These are phyloP conservation scores for Enteromius treurensis DNA, from an alignment of 2,797 vertebrate genomes.

Conservation along the genomic window DNA sequence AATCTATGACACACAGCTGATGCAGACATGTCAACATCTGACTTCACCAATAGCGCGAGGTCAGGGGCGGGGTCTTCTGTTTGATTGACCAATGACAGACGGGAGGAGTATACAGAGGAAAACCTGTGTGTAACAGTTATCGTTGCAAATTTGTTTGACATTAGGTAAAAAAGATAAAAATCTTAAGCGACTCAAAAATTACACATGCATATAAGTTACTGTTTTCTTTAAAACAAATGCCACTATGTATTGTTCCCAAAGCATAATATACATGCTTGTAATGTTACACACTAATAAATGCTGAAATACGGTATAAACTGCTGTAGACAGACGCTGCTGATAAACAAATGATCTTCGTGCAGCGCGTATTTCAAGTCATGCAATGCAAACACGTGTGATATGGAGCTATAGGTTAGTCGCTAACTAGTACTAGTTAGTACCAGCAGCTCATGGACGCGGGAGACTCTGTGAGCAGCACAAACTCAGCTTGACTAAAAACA, in stretches of 20 bases:
- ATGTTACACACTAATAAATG: no score
- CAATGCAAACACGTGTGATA: neutral
- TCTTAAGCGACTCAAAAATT: neutral
- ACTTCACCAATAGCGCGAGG: neutral
- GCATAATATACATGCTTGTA: neutral
- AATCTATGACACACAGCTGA: neutral
- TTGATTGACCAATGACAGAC: neutral
- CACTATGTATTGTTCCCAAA: neutral
- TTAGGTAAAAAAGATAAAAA: neutral
- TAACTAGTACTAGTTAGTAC: neutral
- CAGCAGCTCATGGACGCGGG: neutral
- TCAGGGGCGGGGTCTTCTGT: neutral
- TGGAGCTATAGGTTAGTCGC: neutral
- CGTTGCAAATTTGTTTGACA: neutral
- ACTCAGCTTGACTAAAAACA: conserved; percentile 19
- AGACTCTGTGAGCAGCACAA: conserved; percentile 47
- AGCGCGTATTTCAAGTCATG: neutral
- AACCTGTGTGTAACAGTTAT: neutral
- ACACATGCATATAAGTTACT: neutral
- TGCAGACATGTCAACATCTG: neutral
- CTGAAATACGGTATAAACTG: no score
- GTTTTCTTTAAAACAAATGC: neutral
- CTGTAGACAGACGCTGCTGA: neutral
- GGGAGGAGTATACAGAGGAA: neutral
- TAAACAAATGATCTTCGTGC: neutral